Base-by-base conservation (phyloP, 2,888 invertebrate species). In the Frankliniella intonsa region DNA sequence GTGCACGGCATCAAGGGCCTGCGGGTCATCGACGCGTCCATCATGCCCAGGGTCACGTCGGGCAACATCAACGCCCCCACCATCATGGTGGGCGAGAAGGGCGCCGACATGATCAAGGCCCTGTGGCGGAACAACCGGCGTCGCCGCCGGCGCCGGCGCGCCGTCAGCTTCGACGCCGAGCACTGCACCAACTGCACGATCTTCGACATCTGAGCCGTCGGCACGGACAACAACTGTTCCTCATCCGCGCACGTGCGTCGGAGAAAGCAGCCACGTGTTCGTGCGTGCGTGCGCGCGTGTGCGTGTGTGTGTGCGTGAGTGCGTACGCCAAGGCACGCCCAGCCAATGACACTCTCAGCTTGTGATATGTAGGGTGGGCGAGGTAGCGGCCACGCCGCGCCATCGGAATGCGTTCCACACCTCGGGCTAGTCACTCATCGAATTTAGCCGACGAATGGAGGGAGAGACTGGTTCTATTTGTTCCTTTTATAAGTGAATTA, bases 1-100 rank as follows among this genome's bases (percentile, higher is more conserved):
- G 95, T 95, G 0, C 92, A 95, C 85, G 96, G 96, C 0, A 88
- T 96, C 0, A 89, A 92, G 83, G 95, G 95, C 0, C 88, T 97
- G 49, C 89, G 97, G 81, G 95, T 96, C 0, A 94, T 96, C 83
- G 96, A 96, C 86, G 95, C 95, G 0, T 95, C 95, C 84, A 93
- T 96, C 84, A 96, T 96, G 95, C 96, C 96, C 0, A 90, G 93
- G 1, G 93, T 96, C 65, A 94, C 95, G 0, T 95, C 93, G 86
- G 96, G 96, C 0, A 96, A 96, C 86, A 95, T 94, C 27, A 95
- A 96, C 86, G 96, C 96, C 0, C 95, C 96, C 0, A 93, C 93
- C 0, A 93, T 95, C 51, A 96, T 96, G 96, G 94, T 96, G 38
- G 96, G 90, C 0, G 96, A 96, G 86, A 96, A 95, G 86, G 95